Conservation (phyloP, 2,888 invertebrate species). For the Tipula unca region DNA sequence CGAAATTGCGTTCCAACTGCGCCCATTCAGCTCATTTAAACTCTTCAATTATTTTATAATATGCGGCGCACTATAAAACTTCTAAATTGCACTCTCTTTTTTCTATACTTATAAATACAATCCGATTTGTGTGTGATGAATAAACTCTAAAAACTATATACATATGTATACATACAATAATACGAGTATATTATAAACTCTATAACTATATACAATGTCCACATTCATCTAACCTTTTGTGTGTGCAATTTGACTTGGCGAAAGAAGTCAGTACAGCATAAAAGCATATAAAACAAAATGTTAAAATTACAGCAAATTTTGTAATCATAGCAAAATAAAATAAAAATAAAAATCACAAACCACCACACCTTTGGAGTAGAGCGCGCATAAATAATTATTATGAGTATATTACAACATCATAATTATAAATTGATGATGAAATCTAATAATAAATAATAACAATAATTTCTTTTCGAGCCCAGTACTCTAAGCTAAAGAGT, state of each 20-base stretch:
- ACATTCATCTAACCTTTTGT: neutral
- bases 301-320: neutral
- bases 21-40: too few relatives aligned
- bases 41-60: too few relatives aligned
- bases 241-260: constrained; percentile 14
- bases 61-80: neutral
- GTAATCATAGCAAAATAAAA: neutral
- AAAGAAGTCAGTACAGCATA: constrained; percentile 8
- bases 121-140: neutral
- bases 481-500: neutral
- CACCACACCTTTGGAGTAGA: neutral
- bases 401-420: neutral
- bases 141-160: neutral
- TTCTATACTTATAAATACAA: neutral
- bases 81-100: neutral
- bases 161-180: too few relatives aligned
- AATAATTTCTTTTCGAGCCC: neutral
- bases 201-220: neutral
- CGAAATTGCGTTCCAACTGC: too few relatives aligned
- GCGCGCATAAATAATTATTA: neutral
- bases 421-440: neutral
- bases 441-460: neutral
- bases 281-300: neutral
- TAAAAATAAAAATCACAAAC: neutral
- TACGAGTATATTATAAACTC: too few relatives aligned